Conservation (phyloP, 35 echinoderm and acorn worm species). For the Acanthaster planci region DNA sequence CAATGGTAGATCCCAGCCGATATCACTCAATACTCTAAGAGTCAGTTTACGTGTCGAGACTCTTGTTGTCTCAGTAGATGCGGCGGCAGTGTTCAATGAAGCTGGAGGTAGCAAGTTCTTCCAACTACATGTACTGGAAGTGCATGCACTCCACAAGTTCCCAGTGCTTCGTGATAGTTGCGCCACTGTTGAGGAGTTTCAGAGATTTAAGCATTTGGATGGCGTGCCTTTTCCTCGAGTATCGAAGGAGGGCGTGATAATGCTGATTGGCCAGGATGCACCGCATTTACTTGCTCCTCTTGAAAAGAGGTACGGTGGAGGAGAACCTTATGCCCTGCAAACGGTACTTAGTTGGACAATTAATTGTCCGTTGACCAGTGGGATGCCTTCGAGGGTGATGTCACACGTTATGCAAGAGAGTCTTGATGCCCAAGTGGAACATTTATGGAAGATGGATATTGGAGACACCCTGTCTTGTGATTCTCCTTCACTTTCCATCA, state of each 20-base stretch:
- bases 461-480: not conserved
- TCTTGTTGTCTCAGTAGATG: not conserved
- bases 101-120: not conserved
- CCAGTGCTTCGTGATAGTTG: not conserved
- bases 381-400: not conserved
- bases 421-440: not conserved
- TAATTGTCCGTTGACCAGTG: conserved; percentile 60
- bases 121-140: not conserved
- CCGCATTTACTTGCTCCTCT: conserved; percentile 45
- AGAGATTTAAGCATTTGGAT: not conserved
- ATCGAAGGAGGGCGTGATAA: not conserved
- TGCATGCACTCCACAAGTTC: not conserved
- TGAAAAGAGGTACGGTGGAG: conserved; percentile 50
- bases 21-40: not conserved
- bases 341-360: conserved; percentile 72
- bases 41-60: not conserved
- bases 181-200: not conserved
- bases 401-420: not conserved
- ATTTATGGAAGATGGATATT: not conserved
- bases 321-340: conserved; percentile 52
- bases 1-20: not conserved
- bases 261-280: not conserved
- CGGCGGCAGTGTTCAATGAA: not conserved
- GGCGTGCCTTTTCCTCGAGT: not conserved
- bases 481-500: not conserved